Evolutionary conservation across 1,140 invertebrate species (phyloP).

Genomic region (Fopius arisanus): DNA sequence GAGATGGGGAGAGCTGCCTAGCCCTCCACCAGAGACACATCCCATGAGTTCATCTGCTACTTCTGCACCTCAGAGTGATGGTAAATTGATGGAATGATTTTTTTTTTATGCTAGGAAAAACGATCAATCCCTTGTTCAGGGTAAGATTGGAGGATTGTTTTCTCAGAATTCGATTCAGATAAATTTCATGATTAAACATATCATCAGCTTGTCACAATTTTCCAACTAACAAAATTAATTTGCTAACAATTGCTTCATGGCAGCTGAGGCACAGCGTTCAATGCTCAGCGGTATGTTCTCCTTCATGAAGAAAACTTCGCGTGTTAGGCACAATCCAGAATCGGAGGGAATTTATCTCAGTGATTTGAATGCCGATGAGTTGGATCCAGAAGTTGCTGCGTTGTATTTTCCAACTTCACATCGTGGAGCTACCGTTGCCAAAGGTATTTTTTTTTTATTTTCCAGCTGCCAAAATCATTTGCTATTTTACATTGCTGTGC

Average conservation of each 20-base stretch:
- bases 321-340: slow-evolving; percentile 73
- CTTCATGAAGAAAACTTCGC: slow-evolving; percentile 85
- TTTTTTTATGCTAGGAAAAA: no score
- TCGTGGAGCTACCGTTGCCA: slow-evolving; percentile 48
- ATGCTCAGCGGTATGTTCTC: slow-evolving; percentile 91
- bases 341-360: slow-evolving; percentile 91
- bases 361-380: slow-evolving; percentile 85
- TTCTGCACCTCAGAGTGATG: slow-evolving; percentile 45
- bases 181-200: slow-evolving; percentile 1
- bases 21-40: slow-evolving; percentile 52
- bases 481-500: neutral
- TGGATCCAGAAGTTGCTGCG: slow-evolving; percentile 89
- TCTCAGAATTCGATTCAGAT: neutral
- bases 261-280: slow-evolving; percentile 72
- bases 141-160: no score
- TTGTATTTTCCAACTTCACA: slow-evolving; percentile 82
- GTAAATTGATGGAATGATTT: slow-evolving; percentile 35
- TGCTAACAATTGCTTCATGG: slow-evolving; percentile 43
- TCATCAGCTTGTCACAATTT: slow-evolving; percentile 29
- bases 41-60: slow-evolving; percentile 43
- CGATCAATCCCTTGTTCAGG: no score
- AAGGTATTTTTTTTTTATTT: slow-evolving; percentile 48
- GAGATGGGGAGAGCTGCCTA: slow-evolving; percentile 97
- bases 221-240: slow-evolving; percentile 43
- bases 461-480: slow-evolving; percentile 16